Conservation (phyloP, 37 sponge, comb jelly and placozoan species). For the Sycon ciliatum region DNA sequence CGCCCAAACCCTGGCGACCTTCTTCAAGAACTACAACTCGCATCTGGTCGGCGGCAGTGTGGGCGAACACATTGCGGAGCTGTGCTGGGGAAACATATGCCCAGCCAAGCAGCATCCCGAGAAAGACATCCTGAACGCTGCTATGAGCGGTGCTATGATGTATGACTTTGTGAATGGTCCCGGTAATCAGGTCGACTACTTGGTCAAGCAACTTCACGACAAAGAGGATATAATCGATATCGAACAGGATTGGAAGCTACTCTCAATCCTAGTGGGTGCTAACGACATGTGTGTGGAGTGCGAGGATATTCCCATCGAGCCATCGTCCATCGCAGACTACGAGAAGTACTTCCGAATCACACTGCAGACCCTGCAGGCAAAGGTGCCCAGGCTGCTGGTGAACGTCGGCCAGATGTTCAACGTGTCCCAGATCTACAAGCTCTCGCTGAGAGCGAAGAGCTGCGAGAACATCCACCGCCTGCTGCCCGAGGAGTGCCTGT, state of each 20-base stretch:
- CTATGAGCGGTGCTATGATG: conserved; percentile 73
- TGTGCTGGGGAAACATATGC: conserved; percentile 58
- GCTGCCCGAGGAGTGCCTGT: conserved; percentile 60
- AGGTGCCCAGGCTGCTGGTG: conserved; percentile 60
- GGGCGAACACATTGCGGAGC: conserved; percentile 49
- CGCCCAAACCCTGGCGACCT: conserved; percentile 55
- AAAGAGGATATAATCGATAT: conserved; percentile 54
- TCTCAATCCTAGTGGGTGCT: conserved; percentile 59
- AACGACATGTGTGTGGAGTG: conserved; percentile 73
- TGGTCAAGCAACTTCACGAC: too few species aligned
- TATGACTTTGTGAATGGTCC: too few species aligned
- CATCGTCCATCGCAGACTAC: conserved; percentile 32
- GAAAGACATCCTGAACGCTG: conserved; percentile 71
- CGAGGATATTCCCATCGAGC: too few species aligned
- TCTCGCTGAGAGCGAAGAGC: conserved; percentile 42
- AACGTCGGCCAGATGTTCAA: conserved; percentile 58
- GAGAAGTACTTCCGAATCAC: conserved; percentile 41
- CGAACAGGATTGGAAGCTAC: conserved; percentile 69
- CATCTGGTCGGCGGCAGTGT: conserved; percentile 54
- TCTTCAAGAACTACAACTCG: conserved; percentile 47
- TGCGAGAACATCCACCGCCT: conserved; percentile 49
- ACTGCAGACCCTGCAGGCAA: conserved; percentile 40
- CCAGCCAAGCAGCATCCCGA: conserved; percentile 56
- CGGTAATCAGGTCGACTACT: too few species aligned
- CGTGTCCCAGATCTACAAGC: conserved; percentile 57